Evolutionary conservation across 2,888 invertebrate genomes (phyloP), one percentile per base, ranked within the genome.

Genomic region (Acanthosoma haemorrhoidale): DNA sequence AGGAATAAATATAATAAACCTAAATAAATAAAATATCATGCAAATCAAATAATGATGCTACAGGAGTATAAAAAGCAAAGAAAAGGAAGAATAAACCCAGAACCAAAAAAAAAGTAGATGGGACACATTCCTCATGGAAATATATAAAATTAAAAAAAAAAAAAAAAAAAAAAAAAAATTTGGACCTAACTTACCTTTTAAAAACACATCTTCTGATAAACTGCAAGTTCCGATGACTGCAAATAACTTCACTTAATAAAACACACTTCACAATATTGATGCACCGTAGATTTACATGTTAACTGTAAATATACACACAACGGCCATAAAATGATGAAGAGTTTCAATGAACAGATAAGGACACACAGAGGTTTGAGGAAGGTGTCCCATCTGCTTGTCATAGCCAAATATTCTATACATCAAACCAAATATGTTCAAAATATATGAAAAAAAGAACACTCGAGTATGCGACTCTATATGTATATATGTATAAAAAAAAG

Each of bases 341-440:
- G 34, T 39, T 31, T 29, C 31, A 59, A 36, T 38, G 32, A 68
- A 68, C 68, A 61, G 59, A 60, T 36, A 38, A 58, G 61, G 69
- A 70, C 70, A 72, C 72, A 73, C 72, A 71, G 34, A 66, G 69
- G 68, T 59, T 61, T 75, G 77, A 77, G 77, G 77, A 77, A 77
- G 75, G 77, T 76, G 77, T 73, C 76, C 77, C 77, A 77, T 77
- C 77, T 76, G 75, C 75, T 76, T 74, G 73, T 70, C 70, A 25
- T 59, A 69, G 36, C 61, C 51, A 38, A 67, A 43, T 68, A 63
- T 72, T 68, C 36, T 67, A 58, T 69, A 25, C 66, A 43, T 59
- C 16, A 43, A 38, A 61, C 21, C 18, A 61, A 61, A 13, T 36
- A 32, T 61, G 11, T 16, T 38, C 34, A 64, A 57, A 15, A 68